Percentiles rank a stretch among this genome's conserved stretches.
These are phyloP conservation scores for Clarias platycephalus DNA, from an alignment of 2,797 vertebrate species.

Conservation along the genomic window DNA sequence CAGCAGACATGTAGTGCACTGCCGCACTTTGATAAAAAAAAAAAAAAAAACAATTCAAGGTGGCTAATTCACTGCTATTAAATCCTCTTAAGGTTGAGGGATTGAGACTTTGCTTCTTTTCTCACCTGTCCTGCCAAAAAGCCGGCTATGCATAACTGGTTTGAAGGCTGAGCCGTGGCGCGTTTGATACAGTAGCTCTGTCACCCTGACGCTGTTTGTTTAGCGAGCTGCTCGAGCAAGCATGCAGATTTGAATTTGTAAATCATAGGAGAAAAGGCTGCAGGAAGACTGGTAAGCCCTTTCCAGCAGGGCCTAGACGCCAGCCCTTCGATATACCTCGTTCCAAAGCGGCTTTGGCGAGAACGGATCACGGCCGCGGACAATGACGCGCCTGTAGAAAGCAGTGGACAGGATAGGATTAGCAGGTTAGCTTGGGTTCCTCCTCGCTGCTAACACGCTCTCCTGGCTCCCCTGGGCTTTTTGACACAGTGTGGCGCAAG, in stretches of 20 bases:
- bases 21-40: conserved; percentile 14
- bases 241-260: conserved; percentile 64
- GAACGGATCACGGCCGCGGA: conserved; percentile 54
- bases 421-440: conserved; percentile 62
- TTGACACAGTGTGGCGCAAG: conserved; percentile 53
- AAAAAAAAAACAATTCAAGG: conserved; percentile 58
- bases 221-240: conserved; percentile 55
- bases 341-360: conserved; percentile 59
- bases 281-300: conserved; percentile 48
- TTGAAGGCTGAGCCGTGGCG: conserved; percentile 42
- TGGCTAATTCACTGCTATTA: conserved; percentile 53
- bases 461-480: conserved; percentile 46
- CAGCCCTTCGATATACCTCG: conserved; percentile 43
- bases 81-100: conserved; percentile 55
- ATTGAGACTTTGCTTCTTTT: conserved; percentile 52
- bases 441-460: conserved; percentile 46
- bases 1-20: conserved; percentile 16
- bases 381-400: conserved; percentile 53
- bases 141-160: conserved; percentile 34
- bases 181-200: conserved; percentile 53
- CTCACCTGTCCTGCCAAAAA: conserved; percentile 46
- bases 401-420: conserved; percentile 68
- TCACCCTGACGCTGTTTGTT: conserved; percentile 63
- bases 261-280: conserved; percentile 44
- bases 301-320: conserved; percentile 53